Conservation (phyloP, 2,797 vertebrate species). For the Antennarius maculatus region DNA sequence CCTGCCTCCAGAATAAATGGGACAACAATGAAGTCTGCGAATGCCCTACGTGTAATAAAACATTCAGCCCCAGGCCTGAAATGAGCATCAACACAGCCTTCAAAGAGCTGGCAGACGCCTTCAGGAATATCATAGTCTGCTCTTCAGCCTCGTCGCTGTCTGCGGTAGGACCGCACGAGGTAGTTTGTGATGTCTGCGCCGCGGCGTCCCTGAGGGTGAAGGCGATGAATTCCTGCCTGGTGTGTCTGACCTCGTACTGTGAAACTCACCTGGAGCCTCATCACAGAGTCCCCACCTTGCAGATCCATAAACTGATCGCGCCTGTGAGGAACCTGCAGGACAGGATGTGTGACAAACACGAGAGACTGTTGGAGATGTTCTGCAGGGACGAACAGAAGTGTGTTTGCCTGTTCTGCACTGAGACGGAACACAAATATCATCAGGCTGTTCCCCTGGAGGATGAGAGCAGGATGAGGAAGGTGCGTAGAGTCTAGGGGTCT, state of each 20-base stretch:
- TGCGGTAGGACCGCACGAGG: constrained; percentile 37
- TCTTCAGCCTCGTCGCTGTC: neutral
- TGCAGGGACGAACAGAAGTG: constrained; percentile 71
- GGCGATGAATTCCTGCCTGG: constrained; percentile 74
- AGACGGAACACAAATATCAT: constrained; percentile 70
- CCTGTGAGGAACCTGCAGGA: constrained; percentile 65
- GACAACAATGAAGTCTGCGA: constrained; percentile 22
- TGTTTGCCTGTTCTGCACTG: constrained; percentile 71
- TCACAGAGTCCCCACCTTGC: constrained; percentile 52
- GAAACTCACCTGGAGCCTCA: constrained; percentile 69
- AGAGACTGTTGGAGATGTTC: constrained; percentile 73
- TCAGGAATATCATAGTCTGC: constrained; percentile 29
- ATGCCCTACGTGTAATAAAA: constrained; percentile 57
- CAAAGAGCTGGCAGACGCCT: constrained; percentile 67
- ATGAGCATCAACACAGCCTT: constrained; percentile 70
- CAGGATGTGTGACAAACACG: constrained; percentile 69
- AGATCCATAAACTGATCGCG: constrained; percentile 67
- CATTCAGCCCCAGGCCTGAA: constrained; percentile 59
- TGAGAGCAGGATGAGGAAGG: constrained; percentile 67
- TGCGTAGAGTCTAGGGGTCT: neutral
- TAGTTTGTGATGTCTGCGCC: constrained; percentile 69
- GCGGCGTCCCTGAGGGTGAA: constrained; percentile 36
- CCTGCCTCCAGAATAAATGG: constrained; percentile 69
- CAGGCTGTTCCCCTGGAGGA: constrained; percentile 49
- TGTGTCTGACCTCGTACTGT: constrained; percentile 75